Evolutionary conservation across 2,113 vertebrate genomes (phyloP).

Genomic region (Anolis carolinensis): DNA sequence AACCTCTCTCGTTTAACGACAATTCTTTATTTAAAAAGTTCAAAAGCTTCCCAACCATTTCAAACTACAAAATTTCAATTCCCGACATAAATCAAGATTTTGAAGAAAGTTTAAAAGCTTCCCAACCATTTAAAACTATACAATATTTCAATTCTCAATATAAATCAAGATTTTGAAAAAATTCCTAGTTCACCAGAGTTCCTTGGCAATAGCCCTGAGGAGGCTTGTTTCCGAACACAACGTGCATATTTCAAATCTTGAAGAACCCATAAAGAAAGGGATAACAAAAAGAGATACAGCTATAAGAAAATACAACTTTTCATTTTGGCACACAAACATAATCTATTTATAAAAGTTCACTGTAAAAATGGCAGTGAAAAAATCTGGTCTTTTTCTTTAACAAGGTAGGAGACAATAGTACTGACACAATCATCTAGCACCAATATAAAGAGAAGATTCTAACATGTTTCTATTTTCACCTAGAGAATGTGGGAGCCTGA

Average conservation of each 20-base stretch:
- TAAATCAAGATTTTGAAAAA: neutral
- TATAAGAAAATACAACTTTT: conserved; percentile 65
- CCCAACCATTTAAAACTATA: neutral
- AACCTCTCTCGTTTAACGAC: neutral
- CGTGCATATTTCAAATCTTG: neutral
- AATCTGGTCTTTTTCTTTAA: conserved; percentile 28
- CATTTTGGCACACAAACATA: conserved; percentile 71
- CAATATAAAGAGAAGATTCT: neutral
- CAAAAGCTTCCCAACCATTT: neutral
- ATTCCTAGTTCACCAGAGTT: neutral
- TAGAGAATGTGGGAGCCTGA: neutral
- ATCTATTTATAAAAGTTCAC: conserved; percentile 62
- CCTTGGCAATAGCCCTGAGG: neutral
- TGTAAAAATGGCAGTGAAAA: conserved; percentile 66
- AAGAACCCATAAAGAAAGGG: too few species aligned
- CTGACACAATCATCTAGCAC: neutral
- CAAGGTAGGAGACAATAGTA: conserved; percentile 22
- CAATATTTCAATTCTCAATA: neutral
- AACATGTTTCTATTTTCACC: neutral
- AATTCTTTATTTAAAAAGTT: too few species aligned
- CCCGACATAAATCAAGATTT: neutral
- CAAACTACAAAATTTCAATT: neutral
- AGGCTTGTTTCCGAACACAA: neutral
- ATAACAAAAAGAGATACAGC: neutral
- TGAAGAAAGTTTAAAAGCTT: neutral